Base-by-base conservation (phyloP, 1,140 invertebrate genomes). In the Drosophila neocordata region DNA sequence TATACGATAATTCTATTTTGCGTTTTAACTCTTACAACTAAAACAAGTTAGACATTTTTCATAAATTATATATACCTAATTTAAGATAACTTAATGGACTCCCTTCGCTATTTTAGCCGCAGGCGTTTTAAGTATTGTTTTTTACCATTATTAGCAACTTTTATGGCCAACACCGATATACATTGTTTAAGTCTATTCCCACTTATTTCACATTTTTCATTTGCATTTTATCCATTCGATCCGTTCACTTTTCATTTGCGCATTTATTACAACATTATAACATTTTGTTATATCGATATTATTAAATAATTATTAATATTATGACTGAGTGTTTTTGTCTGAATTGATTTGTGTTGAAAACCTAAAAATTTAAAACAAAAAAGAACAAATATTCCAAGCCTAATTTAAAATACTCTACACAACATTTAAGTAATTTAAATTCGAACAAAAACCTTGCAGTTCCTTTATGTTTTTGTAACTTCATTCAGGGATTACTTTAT, bases 221-320 rank as follows among this genome's bases (percentile, higher is more conserved):
- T 37, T 15, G 15, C 13, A 44, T 44, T 55, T 41, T 51, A 35
- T 66, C 13, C 58, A 24, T 65, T 65, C 66, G 65, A 63, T 71
- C 66, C 73, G 69, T 83, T 83, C 80, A 84, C 80, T 81, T 80
- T 77, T 77, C 44, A 73, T 73, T 65, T 22, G 51, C 37, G 13
- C 8, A 31, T 18, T 44, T 62, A 38, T 69, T 24, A 24, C 22
- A 44, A 34, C 35, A 15, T 66, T 66, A 38, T 65, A 31, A 31
- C 27, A 31, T 31, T 31, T 31, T 31, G 27, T 31, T 22, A 31
- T 57, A 22, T 11, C 41, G 15, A 48, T 48, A 48, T 8, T 52
- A 27, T 52, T 24, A 27, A 7, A n/a, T 27, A 52, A 22, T 18
- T 51, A 59, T 55, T 69, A 53, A 13, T 13, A 44, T 69, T 56